phyloP scores from a whole-genome alignment of 2,888 invertebrate genomes.

The Erebia palarica region DNA sequence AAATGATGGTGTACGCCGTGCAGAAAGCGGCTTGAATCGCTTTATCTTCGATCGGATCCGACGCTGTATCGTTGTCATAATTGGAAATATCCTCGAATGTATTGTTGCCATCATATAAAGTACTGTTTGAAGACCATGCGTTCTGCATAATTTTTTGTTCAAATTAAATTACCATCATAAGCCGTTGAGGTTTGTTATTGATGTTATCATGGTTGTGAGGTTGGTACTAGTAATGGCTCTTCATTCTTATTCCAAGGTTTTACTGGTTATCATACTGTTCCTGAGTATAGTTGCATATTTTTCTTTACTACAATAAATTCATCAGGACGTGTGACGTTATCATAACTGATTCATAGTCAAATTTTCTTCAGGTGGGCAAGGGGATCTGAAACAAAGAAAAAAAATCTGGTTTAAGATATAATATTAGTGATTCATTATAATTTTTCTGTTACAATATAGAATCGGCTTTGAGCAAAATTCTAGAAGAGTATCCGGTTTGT shows the following conservation, averaged over 20 bases:
- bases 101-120: slow-evolving; percentile 54
- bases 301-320: slow-evolving; percentile 2
- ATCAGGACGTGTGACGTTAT: neutral
- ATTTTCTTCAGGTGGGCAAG: slow-evolving; percentile 5
- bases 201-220: slow-evolving; percentile 56
- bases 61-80: slow-evolving; percentile 51
- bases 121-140: slow-evolving; percentile 61
- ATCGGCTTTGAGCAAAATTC: no score
- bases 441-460: neutral
- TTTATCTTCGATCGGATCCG: slow-evolving; percentile 84
- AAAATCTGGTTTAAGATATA: neutral
- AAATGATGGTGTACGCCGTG: slow-evolving; percentile 89
- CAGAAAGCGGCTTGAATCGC: slow-evolving; percentile 88
- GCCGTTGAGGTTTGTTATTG: slow-evolving; percentile 58
- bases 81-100: slow-evolving; percentile 50
- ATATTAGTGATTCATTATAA: no score
- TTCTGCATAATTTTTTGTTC: slow-evolving; percentile 66
- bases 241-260: slow-evolving; percentile 31
- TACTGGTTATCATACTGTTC: slow-evolving; percentile 40
- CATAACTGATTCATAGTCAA: slow-evolving; percentile 1
- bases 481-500: no score
- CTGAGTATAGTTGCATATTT: neutral
- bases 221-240: slow-evolving; percentile 43
- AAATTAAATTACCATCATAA: slow-evolving; percentile 71
- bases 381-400: slow-evolving; percentile 30